Base-by-base conservation (phyloP, 2,113 vertebrate genomes). In the Oophaga pumilio region DNA sequence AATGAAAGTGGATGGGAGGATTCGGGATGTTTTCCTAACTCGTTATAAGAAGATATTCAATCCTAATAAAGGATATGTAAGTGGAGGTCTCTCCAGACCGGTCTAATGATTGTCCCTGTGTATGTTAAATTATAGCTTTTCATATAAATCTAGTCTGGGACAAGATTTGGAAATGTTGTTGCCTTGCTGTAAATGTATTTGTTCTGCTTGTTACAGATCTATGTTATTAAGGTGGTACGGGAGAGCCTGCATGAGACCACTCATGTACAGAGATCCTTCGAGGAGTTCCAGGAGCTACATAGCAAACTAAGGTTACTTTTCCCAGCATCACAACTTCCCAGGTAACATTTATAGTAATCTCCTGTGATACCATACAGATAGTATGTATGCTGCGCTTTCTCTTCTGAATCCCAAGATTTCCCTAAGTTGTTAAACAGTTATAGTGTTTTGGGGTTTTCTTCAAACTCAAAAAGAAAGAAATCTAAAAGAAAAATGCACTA, bases 251-350 rank as follows among this genome's bases (percentile, higher is more conserved):
- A 95, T 0, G 97, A 97, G 69, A 91, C 92, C 26, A 89, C 89
- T 33, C 94, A 97, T 2, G 94, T 99, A 89, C 97, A 98, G 92
- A 95, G 98, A 84, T 97, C 96, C 0, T 99, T 98, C 87, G 97
- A 98, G 89, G 98, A 99, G 92, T 99, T 99, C 91, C 96, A 99
- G 83, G 98, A 99, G 87, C 93, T 99, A 76, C 98, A 99, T 93
- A 96, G 94, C 91, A 99, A 98, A 62, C 93, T 99, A 64, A 96
- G 97, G 50, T 96, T 99, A 64, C 90, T 98, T 89, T 98, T 98
- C 90, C 97, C 98, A 18, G 97, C 97, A 22, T 96, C 95, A 0
- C 95, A 96, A 89, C 92, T 99, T 14, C 98, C 98, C 92, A 98
- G 97, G 98, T 99, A 86, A 94, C 60, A 59, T 59, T 59, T 59